Base-by-base conservation (phyloP, 2,113 vertebrate species). In the Psephotus haematonotus region DNA sequence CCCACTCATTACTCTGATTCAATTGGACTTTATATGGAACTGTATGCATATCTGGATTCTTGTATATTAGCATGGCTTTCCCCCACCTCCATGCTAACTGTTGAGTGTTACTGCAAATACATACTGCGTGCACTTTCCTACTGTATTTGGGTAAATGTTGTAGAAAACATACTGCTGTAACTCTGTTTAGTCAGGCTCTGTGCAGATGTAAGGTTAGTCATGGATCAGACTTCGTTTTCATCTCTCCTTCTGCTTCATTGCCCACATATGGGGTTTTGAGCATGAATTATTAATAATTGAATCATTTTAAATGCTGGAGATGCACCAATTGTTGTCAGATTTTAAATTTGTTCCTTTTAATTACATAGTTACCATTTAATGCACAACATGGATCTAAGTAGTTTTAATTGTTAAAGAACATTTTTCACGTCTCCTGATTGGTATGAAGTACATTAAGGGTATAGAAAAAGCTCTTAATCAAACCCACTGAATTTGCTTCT, bases 311-410 rank as follows among this genome's bases (percentile, higher is more conserved):
- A 98, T 98, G 98, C 98, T 97, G 98, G 97, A 98, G 98, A 98
- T 98, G 97, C 96, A 85, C 97, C 98, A 98, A 98, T 98, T 96
- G 98, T 98, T 99, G 98, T 99, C 98, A 98, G 98, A 97, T 98
- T 99, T 98, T 96, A 98, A 98, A 99, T 99, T 98, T 98, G 98
- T 98, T 98, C 98, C 97, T 98, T 96, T 94, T 99, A 97, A 98
- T 99, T 99, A 95, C 93, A 97, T 98, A 98, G 99, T 98, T 97
- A 98, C 97, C 75, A 28, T 57, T 90, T 53, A 91, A 96, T 96
- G 94, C 97, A 96, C 97, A 95, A 93, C 97, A 97, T 82, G 90
- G 97, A 97, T 97, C 86, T 83, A 92, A 94, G 93, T 88, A 96
- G 82, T 97, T 94, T 68, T 96, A 95, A 96, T 96, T 96, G 88